Percentiles rank a stretch among this genome's conserved stretches.
These are phyloP conservation scores for Gallinago undulata DNA, from an alignment of 2,113 vertebrate genomes.

Conservation along the genomic window DNA sequence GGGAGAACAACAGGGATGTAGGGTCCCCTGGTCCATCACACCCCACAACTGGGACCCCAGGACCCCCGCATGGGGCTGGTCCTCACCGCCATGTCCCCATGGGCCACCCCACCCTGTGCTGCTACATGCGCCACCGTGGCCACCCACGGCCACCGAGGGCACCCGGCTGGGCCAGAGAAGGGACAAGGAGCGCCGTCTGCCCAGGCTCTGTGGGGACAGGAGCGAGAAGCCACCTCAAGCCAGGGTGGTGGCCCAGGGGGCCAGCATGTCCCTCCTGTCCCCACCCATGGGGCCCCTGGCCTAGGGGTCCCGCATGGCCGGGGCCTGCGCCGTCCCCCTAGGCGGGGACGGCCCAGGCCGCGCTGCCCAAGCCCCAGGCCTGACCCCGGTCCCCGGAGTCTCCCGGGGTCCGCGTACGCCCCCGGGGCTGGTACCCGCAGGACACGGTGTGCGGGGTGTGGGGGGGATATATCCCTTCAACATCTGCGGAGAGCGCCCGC, in stretches of 20 bases:
- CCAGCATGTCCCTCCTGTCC: accelerated
- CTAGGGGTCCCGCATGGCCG: background rate
- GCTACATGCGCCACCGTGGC: background rate
- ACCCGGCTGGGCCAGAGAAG: background rate
- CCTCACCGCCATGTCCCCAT: accelerated
- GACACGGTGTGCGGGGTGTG: background rate
- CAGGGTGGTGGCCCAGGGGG: background rate
- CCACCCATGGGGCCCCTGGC: background rate
- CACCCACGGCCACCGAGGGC: background rate
- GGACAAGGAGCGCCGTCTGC: background rate
- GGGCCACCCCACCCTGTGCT: background rate
- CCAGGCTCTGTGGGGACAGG: too few relatives aligned
- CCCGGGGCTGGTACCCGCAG: background rate
- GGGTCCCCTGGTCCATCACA: background rate
- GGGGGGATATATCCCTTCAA: background rate
- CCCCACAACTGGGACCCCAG: accelerated
- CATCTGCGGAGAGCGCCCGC: accelerated
- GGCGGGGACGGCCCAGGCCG: background rate
- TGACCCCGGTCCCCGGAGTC: background rate
- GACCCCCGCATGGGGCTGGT: accelerated
- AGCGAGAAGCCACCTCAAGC: too few relatives aligned
- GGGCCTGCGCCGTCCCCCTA: background rate
- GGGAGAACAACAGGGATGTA: accelerated
- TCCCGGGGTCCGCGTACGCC: accelerated
- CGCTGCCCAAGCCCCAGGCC: too few relatives aligned